Conservation (phyloP, 2,113 vertebrate genomes). For the Gila orcuttii region DNA sequence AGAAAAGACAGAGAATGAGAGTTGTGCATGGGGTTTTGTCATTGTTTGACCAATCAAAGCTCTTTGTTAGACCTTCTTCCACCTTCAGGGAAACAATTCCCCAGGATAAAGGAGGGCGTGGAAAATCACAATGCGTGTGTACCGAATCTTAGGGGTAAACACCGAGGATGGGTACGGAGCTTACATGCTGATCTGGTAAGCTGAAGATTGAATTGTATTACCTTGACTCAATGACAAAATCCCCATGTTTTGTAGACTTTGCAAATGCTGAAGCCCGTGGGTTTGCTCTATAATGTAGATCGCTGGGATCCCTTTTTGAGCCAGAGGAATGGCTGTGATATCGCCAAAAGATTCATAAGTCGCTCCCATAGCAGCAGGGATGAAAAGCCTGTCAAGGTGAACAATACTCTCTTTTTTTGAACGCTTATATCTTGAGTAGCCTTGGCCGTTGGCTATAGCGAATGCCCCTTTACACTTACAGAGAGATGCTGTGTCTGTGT, state of each 20-base stretch:
- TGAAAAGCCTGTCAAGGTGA: conserved; percentile 23
- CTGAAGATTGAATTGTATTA: conserved; percentile 50
- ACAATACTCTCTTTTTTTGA: conserved; percentile 20
- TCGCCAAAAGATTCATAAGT: neutral
- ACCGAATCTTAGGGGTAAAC: conserved; percentile 26
- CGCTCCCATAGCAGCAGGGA: neutral
- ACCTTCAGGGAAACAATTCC: conserved; percentile 35
- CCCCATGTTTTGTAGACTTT: conserved; percentile 30
- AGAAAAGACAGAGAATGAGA: conserved; percentile 44
- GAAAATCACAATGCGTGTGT: conserved; percentile 44
- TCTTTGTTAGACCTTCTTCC: conserved; percentile 47
- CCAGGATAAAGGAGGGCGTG: neutral
- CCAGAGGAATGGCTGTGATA: conserved; percentile 23
- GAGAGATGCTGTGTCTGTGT: conserved; percentile 27
- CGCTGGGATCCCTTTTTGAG: neutral
- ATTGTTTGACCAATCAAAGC: conserved; percentile 44
- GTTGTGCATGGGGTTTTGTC: conserved; percentile 31
- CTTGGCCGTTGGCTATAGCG: neutral
- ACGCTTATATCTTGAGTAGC: conserved; percentile 13
- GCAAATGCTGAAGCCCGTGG: neutral
- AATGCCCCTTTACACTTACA: conserved; percentile 17
- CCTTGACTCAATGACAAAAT: conserved; percentile 45
- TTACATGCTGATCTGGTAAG: conserved; percentile 48
- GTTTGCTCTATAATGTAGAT: conserved; percentile 26
- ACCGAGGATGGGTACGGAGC: conserved; percentile 32